Conservation (phyloP, 2,888 invertebrate genomes). For the Ceraclea dissimilis region DNA sequence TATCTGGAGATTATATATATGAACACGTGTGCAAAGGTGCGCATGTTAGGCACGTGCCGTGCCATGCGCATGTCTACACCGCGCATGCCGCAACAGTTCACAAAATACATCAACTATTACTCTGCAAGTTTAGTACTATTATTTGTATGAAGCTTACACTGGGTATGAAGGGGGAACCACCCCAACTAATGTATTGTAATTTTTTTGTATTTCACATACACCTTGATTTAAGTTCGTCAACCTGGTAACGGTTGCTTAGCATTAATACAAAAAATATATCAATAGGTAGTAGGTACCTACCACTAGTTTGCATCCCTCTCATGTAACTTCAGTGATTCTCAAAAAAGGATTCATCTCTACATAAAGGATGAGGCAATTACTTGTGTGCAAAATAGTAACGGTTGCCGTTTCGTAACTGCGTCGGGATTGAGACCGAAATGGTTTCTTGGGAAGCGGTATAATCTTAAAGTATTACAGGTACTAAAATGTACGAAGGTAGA, state of each 20-base stretch:
- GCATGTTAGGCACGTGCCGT: conserved; percentile 16
- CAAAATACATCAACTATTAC: conserved; percentile 1
- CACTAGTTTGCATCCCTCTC: too few relatives aligned
- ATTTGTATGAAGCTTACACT: background rate
- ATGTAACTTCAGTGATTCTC: too few relatives aligned
- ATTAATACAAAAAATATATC: background rate
- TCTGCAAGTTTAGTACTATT: background rate
- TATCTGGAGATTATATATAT: background rate
- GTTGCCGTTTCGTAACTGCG: too few relatives aligned
- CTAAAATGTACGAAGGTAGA: too few relatives aligned
- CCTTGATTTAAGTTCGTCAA: background rate
- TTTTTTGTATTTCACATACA: background rate
- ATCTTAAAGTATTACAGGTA: too few relatives aligned
- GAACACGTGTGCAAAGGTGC: conserved; percentile 10
- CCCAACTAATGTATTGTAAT: background rate
- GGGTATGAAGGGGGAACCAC: background rate
- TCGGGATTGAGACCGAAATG: too few relatives aligned
- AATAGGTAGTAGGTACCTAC: background rate
- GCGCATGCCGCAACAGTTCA: conserved; percentile 17
- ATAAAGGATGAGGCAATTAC: too few relatives aligned
- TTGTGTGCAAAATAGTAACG: too few relatives aligned
- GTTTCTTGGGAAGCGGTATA: too few relatives aligned
- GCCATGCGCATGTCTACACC: conserved; percentile 18
- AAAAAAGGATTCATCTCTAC: too few relatives aligned
- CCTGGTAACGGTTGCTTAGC: background rate